Evolutionary conservation across 2,113 vertebrate species (phyloP).

Genomic region (Apaloderma vittatum): DNA sequence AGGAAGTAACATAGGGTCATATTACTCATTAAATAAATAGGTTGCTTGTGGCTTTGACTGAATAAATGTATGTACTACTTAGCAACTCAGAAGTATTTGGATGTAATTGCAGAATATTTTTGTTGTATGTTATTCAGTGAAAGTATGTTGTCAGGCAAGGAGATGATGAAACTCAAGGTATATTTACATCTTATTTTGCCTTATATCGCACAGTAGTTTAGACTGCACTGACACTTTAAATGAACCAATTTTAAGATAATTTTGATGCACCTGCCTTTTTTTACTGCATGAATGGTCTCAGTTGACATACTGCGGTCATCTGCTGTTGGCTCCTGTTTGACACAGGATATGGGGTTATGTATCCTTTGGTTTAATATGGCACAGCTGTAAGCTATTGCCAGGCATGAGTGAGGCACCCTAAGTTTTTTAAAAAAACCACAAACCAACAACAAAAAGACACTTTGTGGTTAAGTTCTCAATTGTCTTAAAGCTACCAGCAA

Average conservation of each 20-base stretch:
- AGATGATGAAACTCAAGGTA: not conserved
- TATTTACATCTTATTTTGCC: not conserved
- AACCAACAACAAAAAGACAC: not conserved
- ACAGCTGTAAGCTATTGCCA: not conserved
- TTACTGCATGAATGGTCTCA: accelerated
- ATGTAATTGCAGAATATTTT: not conserved
- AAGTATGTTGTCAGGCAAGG: not conserved
- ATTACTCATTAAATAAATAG: not conserved
- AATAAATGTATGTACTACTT: not conserved
- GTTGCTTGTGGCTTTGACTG: not conserved
- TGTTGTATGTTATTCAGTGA: not conserved
- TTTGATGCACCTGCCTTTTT: not conserved
- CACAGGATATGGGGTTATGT: not conserved
- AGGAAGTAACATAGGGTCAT: too few relatives aligned
- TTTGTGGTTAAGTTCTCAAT: not conserved
- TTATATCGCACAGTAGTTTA: not conserved
- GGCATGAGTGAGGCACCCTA: not conserved
- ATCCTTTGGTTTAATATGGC: not conserved
- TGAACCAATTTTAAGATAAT: not conserved
- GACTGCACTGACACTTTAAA: not conserved
- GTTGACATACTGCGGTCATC: accelerated
- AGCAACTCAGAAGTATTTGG: accelerated
- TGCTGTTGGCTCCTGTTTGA: not conserved
- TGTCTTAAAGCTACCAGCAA: not conserved
- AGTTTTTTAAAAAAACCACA: not conserved